Evolutionary conservation across 2,888 invertebrate species (phyloP), one percentile per base, ranked within the genome.

Genomic region (Lepidochitona cinerea): DNA sequence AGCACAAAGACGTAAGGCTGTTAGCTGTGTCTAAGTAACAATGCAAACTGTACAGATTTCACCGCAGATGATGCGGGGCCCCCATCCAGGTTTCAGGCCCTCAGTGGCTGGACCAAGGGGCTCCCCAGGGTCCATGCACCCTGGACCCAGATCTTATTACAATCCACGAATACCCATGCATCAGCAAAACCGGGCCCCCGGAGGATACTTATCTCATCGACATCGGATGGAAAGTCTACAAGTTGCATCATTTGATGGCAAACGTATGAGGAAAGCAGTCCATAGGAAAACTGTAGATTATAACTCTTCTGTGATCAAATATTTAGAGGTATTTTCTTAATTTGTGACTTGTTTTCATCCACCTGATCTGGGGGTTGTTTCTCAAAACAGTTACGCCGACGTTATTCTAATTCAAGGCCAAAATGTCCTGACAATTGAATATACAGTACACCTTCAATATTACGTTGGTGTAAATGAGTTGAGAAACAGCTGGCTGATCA

Each of bases 231-330:
- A 74, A 35, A 41, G 65, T n/a, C 65, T 68, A 9, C 76, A 80
- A 32, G 78, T 74, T 37, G 75, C 76, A 12, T 72, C 80, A 73
- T 87, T 87, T 90, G 98, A 98, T 93, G 98, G 98, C 75, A 97
- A 98, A 92, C 94, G 97, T 80, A 93, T 98, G 85, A 93, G 98
- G 87, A 98, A 98, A 92, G 97, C 97, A 83, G 96, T 98, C 79
- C 97, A 98, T 94, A 93, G 98, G 83, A 98, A 98, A 92, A 99
- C 98, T 37, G 97, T 99, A 71, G 99, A 99, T 92, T 98, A 98
- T 91, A 98, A 98, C 93, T 95, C 97, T 29, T 94, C 98, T 49
- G 95, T 98, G 87, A 95, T 98, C 77, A 96, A 95, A 91, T 95
- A 95, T 86, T 91, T 99, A 85, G 96, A 98, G 93, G 96, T 95